Base-by-base conservation (phyloP, 2,113 vertebrate genomes). In the Oryzias curvinotus region DNA sequence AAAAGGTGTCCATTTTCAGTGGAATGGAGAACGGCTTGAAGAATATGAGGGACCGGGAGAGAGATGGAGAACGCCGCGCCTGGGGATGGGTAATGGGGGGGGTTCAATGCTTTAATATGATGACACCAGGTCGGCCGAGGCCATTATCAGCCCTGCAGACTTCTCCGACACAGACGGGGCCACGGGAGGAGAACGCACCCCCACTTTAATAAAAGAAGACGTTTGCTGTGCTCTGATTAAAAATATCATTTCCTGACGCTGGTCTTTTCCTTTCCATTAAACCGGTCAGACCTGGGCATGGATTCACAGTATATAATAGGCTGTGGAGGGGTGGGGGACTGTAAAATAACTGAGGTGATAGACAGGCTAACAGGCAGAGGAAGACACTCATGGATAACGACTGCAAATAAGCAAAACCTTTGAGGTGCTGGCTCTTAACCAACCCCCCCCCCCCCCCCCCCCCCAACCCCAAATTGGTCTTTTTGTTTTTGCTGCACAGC, bases 241-340 rank as follows among this genome's bases (percentile, higher is more conserved):
- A 88, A 90, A 89, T 85, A 88, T 91, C 18, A 89, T 89, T 90
- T 90, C 87, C 87, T 88, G 81, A 73, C 15, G 60, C 76, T 65
- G 8, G 43, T 81, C 76, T 75, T 64, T 65, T 62, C 62, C 21
- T 56, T 73, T 58, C 78, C 71, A 77, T 80, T 85, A 79, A 84
- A 85, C 65, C 42, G 74, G 52, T 59, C 17, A 0, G 57, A 28
- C 65, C 51, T 28, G 70, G 14, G 67, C 68, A 13, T 69, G 62
- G 70, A 78, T 45, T 73, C 74, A 76, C 65, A 67, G 71, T 54
- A 58, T 77, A 56, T 83, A 85, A 88, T 82, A 78, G 83, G 70
- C 62, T 78, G 56, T 58, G 45, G 64, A 62, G 65, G 55, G 62
- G 21, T 1, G 21, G 48, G 36, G 50, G 63, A 51, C 52, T 28